Evolutionary conservation across 2,113 vertebrate genomes (phyloP).

Genomic region (Microtus ochrogaster): DNA sequence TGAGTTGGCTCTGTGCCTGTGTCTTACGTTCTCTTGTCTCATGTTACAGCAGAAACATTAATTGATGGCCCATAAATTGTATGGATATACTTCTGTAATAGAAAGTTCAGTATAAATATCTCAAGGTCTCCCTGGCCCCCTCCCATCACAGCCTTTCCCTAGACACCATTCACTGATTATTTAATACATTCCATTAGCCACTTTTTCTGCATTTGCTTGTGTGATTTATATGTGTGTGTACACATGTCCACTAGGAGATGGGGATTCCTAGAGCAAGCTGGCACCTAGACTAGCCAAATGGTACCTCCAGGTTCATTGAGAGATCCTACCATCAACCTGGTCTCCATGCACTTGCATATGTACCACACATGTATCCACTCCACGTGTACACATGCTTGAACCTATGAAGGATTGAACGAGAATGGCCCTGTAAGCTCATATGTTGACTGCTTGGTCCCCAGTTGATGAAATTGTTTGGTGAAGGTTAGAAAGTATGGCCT

Average conservation of each 20-base stretch:
- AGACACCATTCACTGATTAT: background rate
- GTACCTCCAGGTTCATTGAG: background rate
- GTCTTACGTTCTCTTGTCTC: background rate
- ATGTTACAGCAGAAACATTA: background rate
- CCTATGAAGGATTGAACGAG: background rate
- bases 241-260: background rate
- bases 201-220: slow-evolving; percentile 31
- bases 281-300: background rate
- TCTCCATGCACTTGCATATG: background rate
- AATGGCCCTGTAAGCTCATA: background rate
- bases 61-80: background rate
- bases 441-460: background rate
- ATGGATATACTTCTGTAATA: background rate
- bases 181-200: background rate
- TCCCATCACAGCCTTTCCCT: background rate
- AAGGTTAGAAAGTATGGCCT: background rate
- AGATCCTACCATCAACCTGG: background rate
- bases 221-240: background rate
- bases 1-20: background rate
- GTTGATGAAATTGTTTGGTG: background rate
- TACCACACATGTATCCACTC: background rate
- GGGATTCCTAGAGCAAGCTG: background rate
- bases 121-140: background rate
- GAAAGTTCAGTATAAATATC: background rate
- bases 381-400: background rate